Evolutionary conservation across 2,113 vertebrate species (phyloP).

Genomic region (Tichodroma muraria): DNA sequence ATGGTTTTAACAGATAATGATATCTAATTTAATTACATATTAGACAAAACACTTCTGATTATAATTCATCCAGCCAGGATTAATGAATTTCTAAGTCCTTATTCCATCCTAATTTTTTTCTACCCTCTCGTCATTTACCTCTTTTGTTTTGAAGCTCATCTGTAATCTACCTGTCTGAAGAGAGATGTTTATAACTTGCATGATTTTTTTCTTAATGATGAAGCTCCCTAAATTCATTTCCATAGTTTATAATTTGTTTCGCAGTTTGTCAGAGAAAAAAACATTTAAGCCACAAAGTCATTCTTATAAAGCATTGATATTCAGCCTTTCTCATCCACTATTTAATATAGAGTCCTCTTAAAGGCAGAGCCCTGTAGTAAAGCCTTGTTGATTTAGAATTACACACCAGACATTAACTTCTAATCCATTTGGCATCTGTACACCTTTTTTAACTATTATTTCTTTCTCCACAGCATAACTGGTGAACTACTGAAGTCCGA

Average conservation of each 20-base stretch:
- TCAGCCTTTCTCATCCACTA: neutral
- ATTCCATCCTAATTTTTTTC: neutral
- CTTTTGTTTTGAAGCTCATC: neutral
- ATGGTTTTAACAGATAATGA: neutral
- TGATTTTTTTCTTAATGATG: neutral
- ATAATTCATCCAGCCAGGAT: neutral
- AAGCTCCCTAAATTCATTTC: neutral
- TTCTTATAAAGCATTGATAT: neutral
- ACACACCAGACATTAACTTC: neutral
- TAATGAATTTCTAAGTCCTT: neutral
- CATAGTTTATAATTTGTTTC: neutral
- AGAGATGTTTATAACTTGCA: neutral
- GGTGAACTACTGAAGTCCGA: neutral
- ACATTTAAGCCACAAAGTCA: neutral
- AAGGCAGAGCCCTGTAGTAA: neutral
- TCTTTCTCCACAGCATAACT: neutral
- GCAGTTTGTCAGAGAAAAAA: neutral
- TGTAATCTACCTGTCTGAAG: neutral
- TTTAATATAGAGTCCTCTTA: neutral
- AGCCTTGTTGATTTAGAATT: neutral
- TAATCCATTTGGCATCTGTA: neutral
- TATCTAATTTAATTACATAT: slow-evolving; percentile 33
- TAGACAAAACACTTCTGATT: neutral
- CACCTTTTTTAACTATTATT: neutral
- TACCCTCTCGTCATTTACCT: neutral